Evolutionary conservation across 64 coral and sea anemone genomes (phyloP), one percentile per base, ranked within the genome.

Genomic region (Catalaphyllia jardinei): DNA sequence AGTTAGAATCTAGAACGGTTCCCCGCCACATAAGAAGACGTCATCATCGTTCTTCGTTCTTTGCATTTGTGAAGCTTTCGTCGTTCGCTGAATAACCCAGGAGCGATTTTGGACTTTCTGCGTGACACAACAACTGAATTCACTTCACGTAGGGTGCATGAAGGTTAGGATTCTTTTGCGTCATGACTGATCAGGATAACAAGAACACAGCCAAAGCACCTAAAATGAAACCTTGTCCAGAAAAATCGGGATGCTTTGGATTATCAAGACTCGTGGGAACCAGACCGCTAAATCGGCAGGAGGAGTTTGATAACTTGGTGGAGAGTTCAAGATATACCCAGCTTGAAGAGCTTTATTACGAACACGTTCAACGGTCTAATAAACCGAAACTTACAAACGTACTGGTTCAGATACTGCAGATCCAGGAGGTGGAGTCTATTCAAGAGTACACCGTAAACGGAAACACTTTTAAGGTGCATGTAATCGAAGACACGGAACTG

Each of bases 311-410:
- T 29, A 86, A 25, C 74, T 55, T 86, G 49, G 39, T 74, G 60
- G 57, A 77, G 52, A 91, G 38, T 54, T 71, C 80, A 54, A 91
- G 89, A 46, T 82, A 75, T 50, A 82, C 29, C 71, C 67, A 80
- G 29, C 80, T 31, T 80, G 89, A 86, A 60, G 50, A 91, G 59
- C 31, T 74, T 46, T 91, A 80, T 71, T 85, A 82, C 71, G 79
- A 59, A 42, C 77, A 81, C 20, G 77, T 18, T 64, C 64, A 80
- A 29, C 46, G 75, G 25, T 71, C n/a, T 67, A 69, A 64, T 77
- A 89, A 24, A 35, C 49, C 64, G 35, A 61, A 83, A 33, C 62
- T 83, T 20, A 27, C 79, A 0, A 83, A 83, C 33, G 79, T 67
- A 61, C 24, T 83, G 20, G 18, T 83, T 11, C 60, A 83, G 20